Base-by-base conservation (phyloP, 2,113 vertebrate genomes). In the Bolborhynchus lineola region DNA sequence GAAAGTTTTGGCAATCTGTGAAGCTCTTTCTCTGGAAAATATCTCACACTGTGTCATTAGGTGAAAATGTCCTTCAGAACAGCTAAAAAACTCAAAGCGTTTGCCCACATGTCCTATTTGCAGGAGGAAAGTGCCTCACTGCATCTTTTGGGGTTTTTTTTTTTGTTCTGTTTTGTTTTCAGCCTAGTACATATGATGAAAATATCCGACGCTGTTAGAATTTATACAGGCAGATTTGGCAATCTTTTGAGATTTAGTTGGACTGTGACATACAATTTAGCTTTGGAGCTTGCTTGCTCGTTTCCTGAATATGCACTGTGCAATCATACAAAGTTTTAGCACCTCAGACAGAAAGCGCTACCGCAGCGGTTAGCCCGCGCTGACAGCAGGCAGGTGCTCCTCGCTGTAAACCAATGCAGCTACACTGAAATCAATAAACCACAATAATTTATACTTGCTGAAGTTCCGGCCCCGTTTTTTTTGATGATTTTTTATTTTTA, bases 341-440 rank as follows among this genome's bases (percentile, higher is more conserved):
- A 75, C 59, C 87, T 71, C 78, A 59, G 50, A 39, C 25, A 64
- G 82, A 50, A 39, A 67, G 69, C 60, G 7, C 3, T 1, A 55
- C 57, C 2, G 4, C 82, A 29, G 79, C 1, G n/a, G 82, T 79
- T 62, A 28, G 18, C 37, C 33, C 11, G 50, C 3, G 37, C 84
- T 79, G 87, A 83, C 92, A 81, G 42, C 6, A 42, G 80, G 57
- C 87, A 74, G 63, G 79, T 60, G 71, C 82, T 90, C 19, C 0
- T 42, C 65, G 63, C 79, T 83, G 55, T 44, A 78, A 92, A 59
- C 76, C 65, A 78, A 16, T 21, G 63, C 64, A 86, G 64, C 41
- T 49, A 85, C 76, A 37, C n/a, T 5, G 64, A 79, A 84, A 92
- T 92, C 93, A 90, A 83, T 83, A 93, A 96, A 42, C 46, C 52